A percentile compares a stretch with the other conserved stretches of the same genome.
Conservation (phyloP, 2,888 invertebrate species). For the Rhagonycha lutea region DNA sequence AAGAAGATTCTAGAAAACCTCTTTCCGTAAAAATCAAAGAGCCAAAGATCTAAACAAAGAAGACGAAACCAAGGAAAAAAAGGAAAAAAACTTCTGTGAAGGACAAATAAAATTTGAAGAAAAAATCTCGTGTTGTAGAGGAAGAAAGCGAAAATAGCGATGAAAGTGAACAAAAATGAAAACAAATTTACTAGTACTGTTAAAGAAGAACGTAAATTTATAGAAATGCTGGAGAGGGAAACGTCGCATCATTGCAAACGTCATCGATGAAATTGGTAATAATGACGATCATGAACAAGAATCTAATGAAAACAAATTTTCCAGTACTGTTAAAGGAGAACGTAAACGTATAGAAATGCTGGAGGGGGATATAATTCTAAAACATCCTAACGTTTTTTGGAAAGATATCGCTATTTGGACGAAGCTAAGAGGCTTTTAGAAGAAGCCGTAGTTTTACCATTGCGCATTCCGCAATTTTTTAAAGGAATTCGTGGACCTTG, state of each 20-base stretch:
- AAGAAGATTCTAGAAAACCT: neutral
- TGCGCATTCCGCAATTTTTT: too few species aligned
- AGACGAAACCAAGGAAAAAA: conserved; percentile 38
- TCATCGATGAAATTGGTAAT: too few species aligned
- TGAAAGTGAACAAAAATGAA: conserved; percentile 47
- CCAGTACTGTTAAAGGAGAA: too few species aligned
- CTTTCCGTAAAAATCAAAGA: conserved; percentile 37
- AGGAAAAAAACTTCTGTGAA: conserved; percentile 45
- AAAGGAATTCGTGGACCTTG: too few species aligned
- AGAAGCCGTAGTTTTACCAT: conserved; percentile 97
- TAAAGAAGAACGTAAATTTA: conserved; percentile 86
- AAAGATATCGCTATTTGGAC: conserved; percentile 86
- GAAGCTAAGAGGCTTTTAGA: conserved; percentile 89
- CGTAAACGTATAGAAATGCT: too few species aligned
- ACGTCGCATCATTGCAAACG: too few species aligned
- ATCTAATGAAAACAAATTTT: too few species aligned
- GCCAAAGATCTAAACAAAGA: conserved; percentile 34
- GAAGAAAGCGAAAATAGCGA: conserved; percentile 65
- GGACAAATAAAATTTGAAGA: conserved; percentile 49
- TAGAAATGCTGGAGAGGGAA: conserved; percentile 88
- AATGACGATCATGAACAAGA: too few species aligned
- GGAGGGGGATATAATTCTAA: too few species aligned
- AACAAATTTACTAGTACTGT: conserved; percentile 81
- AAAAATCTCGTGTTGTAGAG: conserved; percentile 56
- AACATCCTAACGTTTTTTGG: conserved; percentile 95